A percentile compares a stretch with the other conserved stretches of the same genome.
Evolutionary conservation across 2,113 vertebrate genomes (phyloP).

Genomic region (Dunckerocampus dactyliophorus): DNA sequence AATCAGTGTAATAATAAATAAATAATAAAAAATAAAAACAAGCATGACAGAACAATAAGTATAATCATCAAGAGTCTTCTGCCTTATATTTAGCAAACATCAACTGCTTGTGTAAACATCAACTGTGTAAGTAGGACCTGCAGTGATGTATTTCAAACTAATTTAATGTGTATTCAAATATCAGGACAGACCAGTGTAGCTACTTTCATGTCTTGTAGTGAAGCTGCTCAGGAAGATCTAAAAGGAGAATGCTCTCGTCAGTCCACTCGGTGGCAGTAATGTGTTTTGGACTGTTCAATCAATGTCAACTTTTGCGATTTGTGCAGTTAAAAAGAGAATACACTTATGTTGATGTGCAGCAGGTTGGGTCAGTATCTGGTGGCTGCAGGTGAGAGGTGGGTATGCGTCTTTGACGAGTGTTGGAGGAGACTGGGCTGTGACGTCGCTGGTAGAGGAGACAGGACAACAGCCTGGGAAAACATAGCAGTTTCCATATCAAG

Average conservation of each 20-base stretch:
- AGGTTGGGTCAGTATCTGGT: constrained; percentile 81
- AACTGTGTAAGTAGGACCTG: too few species aligned
- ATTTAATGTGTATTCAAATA: neutral
- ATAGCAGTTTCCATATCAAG: constrained; percentile 89
- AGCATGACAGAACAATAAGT: too few species aligned
- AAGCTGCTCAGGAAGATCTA: neutral
- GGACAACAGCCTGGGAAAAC: constrained; percentile 87
- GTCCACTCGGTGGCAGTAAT: neutral
- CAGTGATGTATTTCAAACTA: too few species aligned
- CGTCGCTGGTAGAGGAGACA: constrained; percentile 73
- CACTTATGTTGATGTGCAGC: constrained; percentile 47
- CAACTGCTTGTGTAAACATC: too few species aligned
- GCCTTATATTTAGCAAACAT: too few species aligned
- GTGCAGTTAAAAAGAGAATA: neutral
- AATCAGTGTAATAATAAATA: too few species aligned
- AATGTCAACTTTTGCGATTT: neutral
- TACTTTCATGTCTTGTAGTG: neutral
- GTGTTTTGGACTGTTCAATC: neutral
- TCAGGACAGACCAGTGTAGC: neutral
- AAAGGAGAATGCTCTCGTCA: neutral
- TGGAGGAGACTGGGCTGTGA: constrained; percentile 91
- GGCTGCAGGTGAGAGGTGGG: constrained; percentile 85
- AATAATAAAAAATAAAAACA: too few species aligned
- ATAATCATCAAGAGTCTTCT: too few species aligned
- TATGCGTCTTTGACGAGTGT: constrained; percentile 88